A percentile compares a stretch with the other conserved stretches of the same genome.
Evolutionary conservation across 2,113 vertebrate species (phyloP).

Genomic region (Gnathonemus echidnorhynchus): DNA sequence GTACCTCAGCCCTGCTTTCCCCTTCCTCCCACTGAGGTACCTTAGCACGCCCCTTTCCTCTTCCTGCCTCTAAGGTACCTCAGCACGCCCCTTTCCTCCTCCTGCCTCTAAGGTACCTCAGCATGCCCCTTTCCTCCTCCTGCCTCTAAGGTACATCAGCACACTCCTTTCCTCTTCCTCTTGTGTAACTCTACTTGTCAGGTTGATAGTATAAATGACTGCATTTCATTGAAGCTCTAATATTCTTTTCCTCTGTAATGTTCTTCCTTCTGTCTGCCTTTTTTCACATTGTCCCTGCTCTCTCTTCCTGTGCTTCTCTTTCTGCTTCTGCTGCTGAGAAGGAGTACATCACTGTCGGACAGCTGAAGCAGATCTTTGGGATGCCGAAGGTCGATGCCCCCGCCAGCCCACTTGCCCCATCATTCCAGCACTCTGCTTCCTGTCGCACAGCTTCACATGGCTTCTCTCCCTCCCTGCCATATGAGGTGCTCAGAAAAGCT

Average conservation of each 20-base stretch:
- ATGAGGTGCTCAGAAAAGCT: slow-evolving; percentile 67
- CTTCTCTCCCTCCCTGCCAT: slow-evolving; percentile 60
- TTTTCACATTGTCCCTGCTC: not conserved
- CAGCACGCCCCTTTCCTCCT: not conserved
- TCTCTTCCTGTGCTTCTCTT: not conserved
- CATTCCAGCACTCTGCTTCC: slow-evolving; percentile 54
- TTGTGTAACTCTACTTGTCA: not conserved
- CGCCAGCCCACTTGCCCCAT: slow-evolving; percentile 50
- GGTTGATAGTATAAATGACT: not conserved
- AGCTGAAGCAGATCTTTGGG: slow-evolving; percentile 75
- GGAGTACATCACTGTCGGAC: slow-evolving; percentile 82
- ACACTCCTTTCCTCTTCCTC: not conserved
- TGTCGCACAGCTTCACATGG: slow-evolving; percentile 57
- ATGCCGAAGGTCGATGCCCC: slow-evolving; percentile 50
- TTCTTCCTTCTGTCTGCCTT: not conserved
- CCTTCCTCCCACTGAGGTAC: not conserved
- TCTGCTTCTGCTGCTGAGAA: slow-evolving; percentile 48
- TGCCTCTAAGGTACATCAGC: not conserved
- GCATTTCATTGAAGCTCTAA: not conserved
- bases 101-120: not conserved
- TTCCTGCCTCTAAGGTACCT: not conserved
- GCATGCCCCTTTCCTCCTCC: not conserved
- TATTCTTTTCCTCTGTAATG: not conserved
- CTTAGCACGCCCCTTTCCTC: not conserved
- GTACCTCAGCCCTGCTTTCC: not conserved